phyloP scores from a whole-genome alignment of 64 coral and sea anemone genomes.

The Porites lutea region DNA sequence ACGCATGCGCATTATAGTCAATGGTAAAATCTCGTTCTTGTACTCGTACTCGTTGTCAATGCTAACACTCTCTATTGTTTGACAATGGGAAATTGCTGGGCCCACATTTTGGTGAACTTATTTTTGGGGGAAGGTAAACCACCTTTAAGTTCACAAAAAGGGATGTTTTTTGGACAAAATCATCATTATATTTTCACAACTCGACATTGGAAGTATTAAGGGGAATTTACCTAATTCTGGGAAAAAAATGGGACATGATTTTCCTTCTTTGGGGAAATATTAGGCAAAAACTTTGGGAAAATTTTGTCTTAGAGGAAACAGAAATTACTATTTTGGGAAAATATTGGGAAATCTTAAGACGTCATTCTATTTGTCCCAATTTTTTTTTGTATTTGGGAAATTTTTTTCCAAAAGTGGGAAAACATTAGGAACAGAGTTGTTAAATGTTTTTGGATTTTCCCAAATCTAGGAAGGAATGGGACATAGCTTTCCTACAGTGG shows the following conservation, averaged over 20 bases:
- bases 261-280: not conserved
- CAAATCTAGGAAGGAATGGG: not conserved
- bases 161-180: not conserved
- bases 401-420: not conserved
- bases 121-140: not conserved
- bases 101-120: too few relatives aligned
- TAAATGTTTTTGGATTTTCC: not conserved
- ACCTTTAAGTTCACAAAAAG: not conserved
- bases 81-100: too few relatives aligned
- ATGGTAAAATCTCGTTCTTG: too few relatives aligned
- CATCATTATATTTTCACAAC: not conserved
- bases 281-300: not conserved
- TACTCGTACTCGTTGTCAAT: too few relatives aligned
- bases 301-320: not conserved
- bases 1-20: too few relatives aligned
- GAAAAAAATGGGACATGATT: conserved; percentile 1
- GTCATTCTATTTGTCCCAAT: not conserved
- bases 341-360: not conserved
- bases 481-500: not conserved
- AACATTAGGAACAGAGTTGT: not conserved
- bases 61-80: too few relatives aligned
- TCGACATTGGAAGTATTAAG: not conserved
- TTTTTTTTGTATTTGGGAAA: not conserved
- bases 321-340: not conserved
- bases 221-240: not conserved